These are phyloP conservation scores for Stomorhina lunata DNA, from an alignment of 2,888 invertebrate genomes.

Conservation along the genomic window DNA sequence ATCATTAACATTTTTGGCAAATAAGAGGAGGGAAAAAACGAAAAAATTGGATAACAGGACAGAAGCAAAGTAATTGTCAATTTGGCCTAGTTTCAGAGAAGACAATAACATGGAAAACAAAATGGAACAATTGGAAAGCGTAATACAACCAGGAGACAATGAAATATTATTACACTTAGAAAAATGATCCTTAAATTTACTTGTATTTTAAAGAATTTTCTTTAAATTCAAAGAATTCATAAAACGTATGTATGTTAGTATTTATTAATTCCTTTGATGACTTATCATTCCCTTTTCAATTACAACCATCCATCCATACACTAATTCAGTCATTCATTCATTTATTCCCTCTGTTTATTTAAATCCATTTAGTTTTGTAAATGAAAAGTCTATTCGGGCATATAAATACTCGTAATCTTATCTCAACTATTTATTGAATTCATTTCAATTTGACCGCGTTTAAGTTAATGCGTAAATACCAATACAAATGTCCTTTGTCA, in stretches of 20 bases:
- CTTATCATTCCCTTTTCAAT: too few relatives aligned
- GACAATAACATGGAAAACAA: neutral
- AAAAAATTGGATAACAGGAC: neutral
- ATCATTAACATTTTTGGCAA: slow-evolving; percentile 37
- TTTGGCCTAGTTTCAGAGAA: neutral
- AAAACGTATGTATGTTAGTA: too few relatives aligned
- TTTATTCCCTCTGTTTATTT: too few relatives aligned
- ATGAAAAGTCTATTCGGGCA: too few relatives aligned
- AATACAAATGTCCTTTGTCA: neutral
- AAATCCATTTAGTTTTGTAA: too few relatives aligned
- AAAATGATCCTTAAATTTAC: too few relatives aligned
- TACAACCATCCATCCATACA: too few relatives aligned
- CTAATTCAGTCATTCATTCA: too few relatives aligned
- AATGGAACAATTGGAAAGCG: neutral
- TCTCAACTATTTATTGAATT: neutral
- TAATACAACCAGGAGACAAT: neutral
- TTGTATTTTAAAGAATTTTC: too few relatives aligned
- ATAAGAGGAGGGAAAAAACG: neutral
- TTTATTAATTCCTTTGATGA: too few relatives aligned
- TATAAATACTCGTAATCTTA: too few relatives aligned
- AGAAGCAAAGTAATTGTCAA: slow-evolving; percentile 4
- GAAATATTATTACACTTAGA: neutral
- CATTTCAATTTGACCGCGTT: neutral
- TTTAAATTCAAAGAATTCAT: too few relatives aligned
- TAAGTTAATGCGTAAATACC: neutral